Evolutionary conservation across 2,113 vertebrate species (phyloP).

Genomic region (Nannospalax galili): DNA sequence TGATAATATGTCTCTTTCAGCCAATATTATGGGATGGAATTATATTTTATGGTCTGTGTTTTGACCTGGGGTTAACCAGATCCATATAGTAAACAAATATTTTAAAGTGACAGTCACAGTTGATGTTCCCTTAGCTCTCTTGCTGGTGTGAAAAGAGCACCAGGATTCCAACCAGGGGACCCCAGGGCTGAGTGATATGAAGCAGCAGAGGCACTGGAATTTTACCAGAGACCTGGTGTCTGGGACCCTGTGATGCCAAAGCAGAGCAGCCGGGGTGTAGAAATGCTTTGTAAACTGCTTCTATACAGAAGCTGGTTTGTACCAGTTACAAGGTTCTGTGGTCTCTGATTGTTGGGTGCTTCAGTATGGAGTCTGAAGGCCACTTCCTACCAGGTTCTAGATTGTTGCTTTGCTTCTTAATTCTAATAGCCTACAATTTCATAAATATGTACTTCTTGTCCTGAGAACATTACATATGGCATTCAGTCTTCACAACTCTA

Average conservation of each 20-base stretch:
- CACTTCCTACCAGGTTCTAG: not conserved
- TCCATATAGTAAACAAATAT: constrained; percentile 25
- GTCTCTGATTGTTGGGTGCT: not conserved
- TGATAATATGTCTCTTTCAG: not conserved
- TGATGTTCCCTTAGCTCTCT: not conserved
- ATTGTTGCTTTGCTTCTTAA: not conserved
- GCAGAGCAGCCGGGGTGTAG: too few relatives aligned
- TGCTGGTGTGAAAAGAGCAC: not conserved
- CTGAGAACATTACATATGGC: not conserved
- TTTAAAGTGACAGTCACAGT: not conserved
- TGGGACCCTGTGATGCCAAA: too few relatives aligned
- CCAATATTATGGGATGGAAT: not conserved
- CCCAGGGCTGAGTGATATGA: not conserved
- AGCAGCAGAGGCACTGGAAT: not conserved
- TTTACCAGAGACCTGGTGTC: not conserved
- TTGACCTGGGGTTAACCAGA: constrained; percentile 20
- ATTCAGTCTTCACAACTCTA: not conserved
- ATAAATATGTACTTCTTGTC: not conserved
- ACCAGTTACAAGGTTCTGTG: not conserved
- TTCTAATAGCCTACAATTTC: not conserved
- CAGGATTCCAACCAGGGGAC: not conserved
- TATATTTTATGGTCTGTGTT: constrained; percentile 9
- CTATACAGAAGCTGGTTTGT: not conserved
- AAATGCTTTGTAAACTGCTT: not conserved
- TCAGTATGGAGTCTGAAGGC: not conserved